Evolutionary conservation across 2,888 invertebrate species (phyloP), one percentile per base, ranked within the genome.

Genomic region (Drosophila niveifrons): DNA sequence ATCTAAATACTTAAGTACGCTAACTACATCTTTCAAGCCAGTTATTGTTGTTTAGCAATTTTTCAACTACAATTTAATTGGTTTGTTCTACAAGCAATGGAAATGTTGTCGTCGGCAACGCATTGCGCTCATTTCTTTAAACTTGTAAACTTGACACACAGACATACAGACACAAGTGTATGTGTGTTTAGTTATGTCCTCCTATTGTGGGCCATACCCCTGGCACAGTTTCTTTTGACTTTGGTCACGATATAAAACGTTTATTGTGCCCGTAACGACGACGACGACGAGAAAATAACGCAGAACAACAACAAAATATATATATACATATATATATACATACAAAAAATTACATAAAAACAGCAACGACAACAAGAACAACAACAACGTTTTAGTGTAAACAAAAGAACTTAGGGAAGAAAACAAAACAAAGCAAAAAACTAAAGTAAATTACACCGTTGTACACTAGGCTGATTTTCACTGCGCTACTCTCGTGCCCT

Each of bases 201-300:
- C 57, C 56, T 43, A 75, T 75, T 75, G 78, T 87, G 72, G 72
- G 81, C 68, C 84, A 72, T 86, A 89, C 89, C 86, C 86, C 88
- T 86, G 86, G 90, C 86, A 89, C 67, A 86, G 69, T 88, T 87
- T 89, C 86, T 73, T 86, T 88, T 86, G 86, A 89, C 86, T 86
- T 86, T 89, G 86, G 86, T 89, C 86, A 86, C 90, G 90, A 89
- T 79, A 82, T 73, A 88, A 88, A 89, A 75, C 88, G 87, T 83
- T 89, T 88, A 82, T 88, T 80, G 80, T 88, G 78, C 78, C 69
- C 78, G 82, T 70, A 78, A 75, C 71, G 74, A 57, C 63, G 13
- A 52, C 51, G 51, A 55, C 39, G 53, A 70, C 75, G 72, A 66
- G 74, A 66, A 68, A 67, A 81, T 64, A 59, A 61, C 65, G 65